These are phyloP conservation scores for Eilema griseolum DNA, from an alignment of 2,888 invertebrate species.

Conservation along the genomic window DNA sequence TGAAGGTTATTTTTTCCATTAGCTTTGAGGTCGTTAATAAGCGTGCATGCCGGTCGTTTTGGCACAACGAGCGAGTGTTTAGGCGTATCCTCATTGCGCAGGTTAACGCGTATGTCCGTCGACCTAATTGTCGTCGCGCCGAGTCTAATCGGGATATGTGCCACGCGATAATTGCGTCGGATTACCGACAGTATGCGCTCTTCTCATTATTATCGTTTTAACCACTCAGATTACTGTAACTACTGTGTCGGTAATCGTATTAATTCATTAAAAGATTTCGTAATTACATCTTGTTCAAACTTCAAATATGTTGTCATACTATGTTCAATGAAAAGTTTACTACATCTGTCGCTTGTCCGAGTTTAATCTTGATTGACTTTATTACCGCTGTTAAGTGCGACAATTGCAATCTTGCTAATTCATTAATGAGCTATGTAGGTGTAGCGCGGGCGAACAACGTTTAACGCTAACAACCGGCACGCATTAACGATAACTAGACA, in stretches of 20 bases:
- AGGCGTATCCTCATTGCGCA: slow-evolving; percentile 85
- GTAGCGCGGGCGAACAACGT: slow-evolving; percentile 85
- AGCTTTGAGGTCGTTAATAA: slow-evolving; percentile 71
- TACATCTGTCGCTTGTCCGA: slow-evolving; percentile 60
- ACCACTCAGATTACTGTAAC: slow-evolving; percentile 30
- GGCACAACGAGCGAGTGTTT: slow-evolving; percentile 77
- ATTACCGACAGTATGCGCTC: slow-evolving; percentile 63
- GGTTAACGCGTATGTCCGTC: slow-evolving; percentile 85
- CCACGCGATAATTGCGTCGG: slow-evolving; percentile 85
- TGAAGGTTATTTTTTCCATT: slow-evolving; percentile 71
- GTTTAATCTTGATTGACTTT: slow-evolving; percentile 71
- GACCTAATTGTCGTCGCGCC: slow-evolving; percentile 85
- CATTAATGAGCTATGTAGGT: slow-evolving; percentile 85
- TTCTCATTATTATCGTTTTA: slow-evolving; percentile 44
- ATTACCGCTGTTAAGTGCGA: slow-evolving; percentile 76
- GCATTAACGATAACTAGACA: slow-evolving; percentile 74
- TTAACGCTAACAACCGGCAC: slow-evolving; percentile 73
- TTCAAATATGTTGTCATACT: slow-evolving; percentile 21
- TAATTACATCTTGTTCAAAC: slow-evolving; percentile 10
- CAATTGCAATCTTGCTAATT: slow-evolving; percentile 84
- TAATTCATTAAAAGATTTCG: slow-evolving; percentile 1
- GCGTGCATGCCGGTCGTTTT: slow-evolving; percentile 64
- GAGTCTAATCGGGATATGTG: slow-evolving; percentile 85
- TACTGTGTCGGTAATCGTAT: slow-evolving; percentile 11
- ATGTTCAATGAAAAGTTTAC: slow-evolving; percentile 37